phyloP scores from a whole-genome alignment of 2,113 vertebrate species.

The Stegostoma tigrinum region DNA sequence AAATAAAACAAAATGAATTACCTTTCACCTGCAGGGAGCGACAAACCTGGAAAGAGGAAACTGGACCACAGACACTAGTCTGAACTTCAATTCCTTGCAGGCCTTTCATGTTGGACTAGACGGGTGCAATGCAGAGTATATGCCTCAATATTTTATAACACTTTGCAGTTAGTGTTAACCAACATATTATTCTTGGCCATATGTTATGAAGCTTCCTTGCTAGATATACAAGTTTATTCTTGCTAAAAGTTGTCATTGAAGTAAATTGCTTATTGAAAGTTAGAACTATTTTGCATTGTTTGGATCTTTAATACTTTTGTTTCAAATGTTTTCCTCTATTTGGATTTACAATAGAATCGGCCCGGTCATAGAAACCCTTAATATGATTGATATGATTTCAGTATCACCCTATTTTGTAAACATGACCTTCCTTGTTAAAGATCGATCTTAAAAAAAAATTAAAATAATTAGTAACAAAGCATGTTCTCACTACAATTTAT shows the following conservation, averaged over 20 bases:
- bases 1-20: not conserved
- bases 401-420: not conserved
- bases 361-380: not conserved
- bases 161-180: not conserved
- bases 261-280: not conserved
- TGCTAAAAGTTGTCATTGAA: not conserved
- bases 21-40: conserved; percentile 12
- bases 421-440: not conserved
- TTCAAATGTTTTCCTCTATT: not conserved
- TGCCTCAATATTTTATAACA: not conserved
- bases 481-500: conserved; percentile 12
- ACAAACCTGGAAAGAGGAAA: not conserved
- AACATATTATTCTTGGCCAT: not conserved
- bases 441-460: not conserved
- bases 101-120: not conserved
- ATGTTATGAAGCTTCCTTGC: not conserved
- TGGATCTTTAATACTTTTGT: not conserved
- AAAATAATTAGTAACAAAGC: conserved; percentile 23
- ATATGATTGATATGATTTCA: not conserved
- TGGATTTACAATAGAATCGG: not conserved
- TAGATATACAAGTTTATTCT: not conserved
- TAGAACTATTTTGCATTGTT: not conserved
- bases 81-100: not conserved
- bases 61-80: not conserved
- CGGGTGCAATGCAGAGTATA: not conserved